phyloP scores from a whole-genome alignment of 2,797 vertebrate species.

The Pyrocephalus nanus region DNA sequence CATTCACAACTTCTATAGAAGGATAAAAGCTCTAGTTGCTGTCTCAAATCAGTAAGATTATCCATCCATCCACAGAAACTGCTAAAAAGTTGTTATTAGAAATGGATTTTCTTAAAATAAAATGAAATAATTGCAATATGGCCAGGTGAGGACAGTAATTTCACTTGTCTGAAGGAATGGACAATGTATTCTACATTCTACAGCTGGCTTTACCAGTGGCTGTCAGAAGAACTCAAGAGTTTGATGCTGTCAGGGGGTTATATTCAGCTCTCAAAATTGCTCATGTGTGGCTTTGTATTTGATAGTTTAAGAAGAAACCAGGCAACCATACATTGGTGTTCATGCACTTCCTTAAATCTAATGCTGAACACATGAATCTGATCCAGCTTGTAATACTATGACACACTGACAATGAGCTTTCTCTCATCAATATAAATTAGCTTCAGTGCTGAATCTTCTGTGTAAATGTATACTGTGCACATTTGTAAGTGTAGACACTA shows the following conservation, averaged over 20 bases:
- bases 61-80: not conserved
- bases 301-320: constrained; percentile 34
- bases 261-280: constrained; percentile 23
- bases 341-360: not conserved
- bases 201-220: not conserved
- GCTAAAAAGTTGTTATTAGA: not conserved
- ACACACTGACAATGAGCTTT: constrained; percentile 1
- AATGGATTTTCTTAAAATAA: not conserved
- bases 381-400: not conserved
- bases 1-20: not conserved
- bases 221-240: constrained; percentile 36
- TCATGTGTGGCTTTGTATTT: constrained; percentile 45
- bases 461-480: not conserved
- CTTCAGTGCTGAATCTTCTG: not conserved
- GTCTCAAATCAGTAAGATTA: not conserved
- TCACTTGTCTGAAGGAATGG: not conserved
- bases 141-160: not conserved
- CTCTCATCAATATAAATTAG: not conserved
- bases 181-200: not conserved
- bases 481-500: not conserved
- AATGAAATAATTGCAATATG: not conserved
- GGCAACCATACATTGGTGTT: constrained; percentile 35
- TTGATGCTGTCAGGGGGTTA: constrained; percentile 36
- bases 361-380: not conserved
- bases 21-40: not conserved